phyloP scores from a whole-genome alignment of 2,113 vertebrate genomes.

The Halichoeres trimaculatus region DNA sequence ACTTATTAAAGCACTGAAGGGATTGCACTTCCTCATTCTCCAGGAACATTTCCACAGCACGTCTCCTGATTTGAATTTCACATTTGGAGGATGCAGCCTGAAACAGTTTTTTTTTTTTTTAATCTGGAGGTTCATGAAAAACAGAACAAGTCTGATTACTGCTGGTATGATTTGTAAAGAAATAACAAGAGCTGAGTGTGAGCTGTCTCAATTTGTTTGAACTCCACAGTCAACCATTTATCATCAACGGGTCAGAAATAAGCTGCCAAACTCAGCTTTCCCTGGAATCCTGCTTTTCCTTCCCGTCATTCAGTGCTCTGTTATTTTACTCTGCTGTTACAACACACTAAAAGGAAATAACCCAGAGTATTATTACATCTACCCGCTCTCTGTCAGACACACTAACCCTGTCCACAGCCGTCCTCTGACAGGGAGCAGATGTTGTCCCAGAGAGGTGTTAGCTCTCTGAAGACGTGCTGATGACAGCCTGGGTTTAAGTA shows the following conservation, averaged over 20 bases:
- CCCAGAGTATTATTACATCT: neutral
- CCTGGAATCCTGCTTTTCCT: neutral
- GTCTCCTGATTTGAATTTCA: slow-evolving; percentile 6
- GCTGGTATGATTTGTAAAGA: too few species aligned
- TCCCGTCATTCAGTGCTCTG: neutral
- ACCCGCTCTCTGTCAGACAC: neutral
- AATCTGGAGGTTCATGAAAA: too few species aligned
- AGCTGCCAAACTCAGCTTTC: neutral
- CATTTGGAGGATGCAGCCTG: neutral
- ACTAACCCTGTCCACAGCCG: neutral
- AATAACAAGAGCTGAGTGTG: too few species aligned
- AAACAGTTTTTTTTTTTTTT: neutral
- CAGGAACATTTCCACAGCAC: neutral
- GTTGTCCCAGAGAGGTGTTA: neutral
- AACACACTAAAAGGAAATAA: slow-evolving; percentile 13
- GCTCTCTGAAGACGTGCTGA: too few species aligned
- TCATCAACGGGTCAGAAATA: too few species aligned
- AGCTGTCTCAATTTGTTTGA: too few species aligned
- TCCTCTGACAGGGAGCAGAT: neutral
- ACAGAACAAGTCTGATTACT: neutral
- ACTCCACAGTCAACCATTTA: neutral
- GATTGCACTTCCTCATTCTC: slow-evolving; percentile 29
- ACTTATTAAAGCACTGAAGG: too few species aligned
- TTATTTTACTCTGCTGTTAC: neutral
- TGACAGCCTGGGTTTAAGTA: neutral